A percentile compares a stretch with the other conserved stretches of the same genome.
Conservation (phyloP, 1,140 invertebrate species). For the Augochlora pura region DNA sequence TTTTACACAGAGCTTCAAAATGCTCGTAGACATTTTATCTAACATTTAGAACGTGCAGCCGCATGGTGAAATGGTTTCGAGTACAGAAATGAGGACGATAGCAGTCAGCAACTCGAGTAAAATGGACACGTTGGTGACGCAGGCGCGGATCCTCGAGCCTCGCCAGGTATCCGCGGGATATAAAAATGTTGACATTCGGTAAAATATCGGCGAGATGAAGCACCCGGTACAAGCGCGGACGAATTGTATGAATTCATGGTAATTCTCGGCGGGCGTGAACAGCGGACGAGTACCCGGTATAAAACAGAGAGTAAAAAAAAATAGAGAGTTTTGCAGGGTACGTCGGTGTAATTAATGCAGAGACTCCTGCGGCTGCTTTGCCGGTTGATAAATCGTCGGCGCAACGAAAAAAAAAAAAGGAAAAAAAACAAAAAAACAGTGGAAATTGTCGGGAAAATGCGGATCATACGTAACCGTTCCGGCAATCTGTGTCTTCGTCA, state of each 20-base stretch:
- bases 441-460: conserved; percentile 9
- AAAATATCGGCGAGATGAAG: background rate
- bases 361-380: conserved; percentile 11
- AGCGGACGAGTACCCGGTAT: background rate
- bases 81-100: no score
- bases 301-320: background rate
- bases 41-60: no score
- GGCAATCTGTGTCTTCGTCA: conserved; percentile 47
- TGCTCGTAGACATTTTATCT: no score
- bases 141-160: no score
- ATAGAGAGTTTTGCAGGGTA: background rate
- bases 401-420: no score
- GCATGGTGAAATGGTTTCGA: no score
- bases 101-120: no score
- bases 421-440: background rate
- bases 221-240: background rate
- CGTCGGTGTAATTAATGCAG: conserved; percentile 25
- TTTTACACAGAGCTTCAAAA: no score
- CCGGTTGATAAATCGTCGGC: conserved; percentile 12
- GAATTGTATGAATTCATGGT: conserved; percentile 32
- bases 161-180: no score
- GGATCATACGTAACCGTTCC: conserved; percentile 28
- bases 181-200: no score
- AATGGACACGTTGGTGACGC: no score
- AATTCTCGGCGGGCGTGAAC: conserved; percentile 18